These are phyloP conservation scores for Pteronotus mesoamericanus DNA, from an alignment of 2,797 vertebrate genomes.

Conservation along the genomic window DNA sequence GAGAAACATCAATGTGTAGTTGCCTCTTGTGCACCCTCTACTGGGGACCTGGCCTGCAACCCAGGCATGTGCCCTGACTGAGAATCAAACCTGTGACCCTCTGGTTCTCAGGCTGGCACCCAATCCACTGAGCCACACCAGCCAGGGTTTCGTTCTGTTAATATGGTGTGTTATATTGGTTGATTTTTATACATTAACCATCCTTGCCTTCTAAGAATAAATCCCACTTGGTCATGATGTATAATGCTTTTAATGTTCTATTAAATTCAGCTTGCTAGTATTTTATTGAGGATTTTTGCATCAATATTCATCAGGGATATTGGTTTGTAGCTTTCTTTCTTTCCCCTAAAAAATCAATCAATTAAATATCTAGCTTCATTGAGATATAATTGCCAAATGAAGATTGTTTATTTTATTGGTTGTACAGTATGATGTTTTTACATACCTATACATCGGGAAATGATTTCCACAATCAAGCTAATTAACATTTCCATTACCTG, in stretches of 20 bases:
- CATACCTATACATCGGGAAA: background rate
- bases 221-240: background rate
- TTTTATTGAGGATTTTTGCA: background rate
- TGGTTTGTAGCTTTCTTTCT: background rate
- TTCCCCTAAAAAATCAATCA: background rate
- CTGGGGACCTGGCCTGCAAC: no score
- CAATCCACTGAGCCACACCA: no score
- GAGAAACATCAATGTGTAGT: no score
- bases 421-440: background rate
- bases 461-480: background rate
- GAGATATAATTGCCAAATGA: background rate
- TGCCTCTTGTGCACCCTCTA: no score
- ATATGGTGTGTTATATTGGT: background rate
- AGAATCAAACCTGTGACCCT: no score
- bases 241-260: background rate
- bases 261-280: background rate
- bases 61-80: no score
- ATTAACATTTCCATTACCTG: background rate
- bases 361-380: background rate
- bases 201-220: background rate
- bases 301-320: background rate
- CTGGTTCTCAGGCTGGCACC: no score
- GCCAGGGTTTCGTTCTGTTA: no score
- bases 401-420: background rate
- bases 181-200: background rate